Base-by-base conservation (phyloP, 2,888 invertebrate genomes). In the Tanypteryx hageni region DNA sequence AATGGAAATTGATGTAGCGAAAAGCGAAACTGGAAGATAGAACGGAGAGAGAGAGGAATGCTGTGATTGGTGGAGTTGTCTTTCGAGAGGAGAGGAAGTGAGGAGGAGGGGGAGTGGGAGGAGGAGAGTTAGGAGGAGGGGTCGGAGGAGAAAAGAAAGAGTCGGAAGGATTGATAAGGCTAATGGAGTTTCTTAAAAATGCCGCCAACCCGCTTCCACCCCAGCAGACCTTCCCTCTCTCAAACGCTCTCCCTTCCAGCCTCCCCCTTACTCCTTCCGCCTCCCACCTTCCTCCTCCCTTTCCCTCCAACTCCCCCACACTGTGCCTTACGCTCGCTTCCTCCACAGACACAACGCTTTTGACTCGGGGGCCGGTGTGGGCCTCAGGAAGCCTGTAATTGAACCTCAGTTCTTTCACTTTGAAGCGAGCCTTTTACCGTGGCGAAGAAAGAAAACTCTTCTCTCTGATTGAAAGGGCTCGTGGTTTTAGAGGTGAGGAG, bases 121-220 rank as follows among this genome's bases (percentile, higher is more conserved):
- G 57, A 18, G 56, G 83, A n/a, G 31, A 57, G 83, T 11, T 0
- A 44, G 83, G 27, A 31, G 11, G 82, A 27, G 31, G 18, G 2
- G 56, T 44, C 0, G 44, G 83, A 10, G 18, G 16, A 11, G 14
- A 10, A 18, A 57, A 83, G 83, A n/a, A 44, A 44, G 44, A 76
- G 22, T 68, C 56, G 89, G 68, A 61, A 44, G 89, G 89, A 89
- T 89, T 89, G 89, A 89, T 89, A 89, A 89, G 89, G 89, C 89
- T 89, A 89, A 89, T 89, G 89, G 89, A 89, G 89, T 89, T 89
- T 64, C 89, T 89, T 89, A 89, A 89, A 89, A 89, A 89, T 89
- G 56, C 89, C 89, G 89, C 89, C 64, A 64, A 31, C 89, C 64
- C 86, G 44, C 44, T 89, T 68, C 89, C n/a, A n/a, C 64, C 16